Percentiles rank a stretch among this genome's conserved stretches.
Conservation (phyloP, 2,888 invertebrate species). For the Parelbella ahira region DNA sequence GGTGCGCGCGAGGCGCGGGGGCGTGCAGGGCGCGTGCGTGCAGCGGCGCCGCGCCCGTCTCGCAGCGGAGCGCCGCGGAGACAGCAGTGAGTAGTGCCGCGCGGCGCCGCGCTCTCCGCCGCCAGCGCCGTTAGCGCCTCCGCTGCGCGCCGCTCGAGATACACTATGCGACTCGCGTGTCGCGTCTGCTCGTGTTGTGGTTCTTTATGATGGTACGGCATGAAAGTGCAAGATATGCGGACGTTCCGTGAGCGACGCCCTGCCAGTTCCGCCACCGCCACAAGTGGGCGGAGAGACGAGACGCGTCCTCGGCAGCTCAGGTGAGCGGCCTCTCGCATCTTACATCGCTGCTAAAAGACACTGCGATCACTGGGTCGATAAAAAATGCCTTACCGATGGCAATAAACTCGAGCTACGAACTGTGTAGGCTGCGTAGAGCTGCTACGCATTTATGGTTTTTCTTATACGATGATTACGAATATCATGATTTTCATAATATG, state of each 20-base stretch:
- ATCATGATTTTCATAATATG: constrained; percentile 19
- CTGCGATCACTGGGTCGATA: constrained; percentile 70
- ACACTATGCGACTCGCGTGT: constrained; percentile 66
- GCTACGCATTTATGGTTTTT: constrained; percentile 24
- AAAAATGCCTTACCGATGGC: constrained; percentile 40
- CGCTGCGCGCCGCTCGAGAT: constrained; percentile 34
- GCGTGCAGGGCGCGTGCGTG: constrained; percentile 57
- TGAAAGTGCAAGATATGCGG: constrained; percentile 75
- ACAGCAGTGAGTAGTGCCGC: constrained; percentile 56
- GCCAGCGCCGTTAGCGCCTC: constrained; percentile 38
- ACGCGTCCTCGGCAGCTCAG: constrained; percentile 67
- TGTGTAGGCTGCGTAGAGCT: constrained; percentile 28
- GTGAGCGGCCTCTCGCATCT: constrained; percentile 69
- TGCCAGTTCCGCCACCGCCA: constrained; percentile 57
- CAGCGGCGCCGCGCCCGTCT: constrained; percentile 60
- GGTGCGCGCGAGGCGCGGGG: constrained; percentile 33
- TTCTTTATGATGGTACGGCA: constrained; percentile 77
- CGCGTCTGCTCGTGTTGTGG: constrained; percentile 69
- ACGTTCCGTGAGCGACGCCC: constrained; percentile 69
- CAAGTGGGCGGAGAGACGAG: constrained; percentile 72
- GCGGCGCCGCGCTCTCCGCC: constrained; percentile 45
- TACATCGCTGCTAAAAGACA: constrained; percentile 55
- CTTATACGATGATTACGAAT: constrained; percentile 1
- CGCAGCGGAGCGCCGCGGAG: constrained; percentile 36
- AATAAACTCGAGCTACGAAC: constrained; percentile 30